Conservation (phyloP, 2,113 vertebrate species). For the Pycnonotus jocosus region DNA sequence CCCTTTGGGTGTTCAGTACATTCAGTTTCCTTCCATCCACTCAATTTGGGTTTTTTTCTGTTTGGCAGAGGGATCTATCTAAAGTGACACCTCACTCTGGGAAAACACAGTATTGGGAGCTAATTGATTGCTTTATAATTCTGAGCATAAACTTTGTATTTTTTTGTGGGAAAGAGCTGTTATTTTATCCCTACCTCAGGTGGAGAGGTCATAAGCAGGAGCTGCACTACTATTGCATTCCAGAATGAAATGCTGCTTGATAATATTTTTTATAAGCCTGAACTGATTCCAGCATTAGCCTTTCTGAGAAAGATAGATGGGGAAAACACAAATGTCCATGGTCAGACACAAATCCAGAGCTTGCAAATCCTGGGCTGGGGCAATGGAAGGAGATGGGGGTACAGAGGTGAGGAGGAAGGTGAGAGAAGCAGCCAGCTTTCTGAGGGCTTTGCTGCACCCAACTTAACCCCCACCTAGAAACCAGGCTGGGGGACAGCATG, state of each 20-base stretch:
- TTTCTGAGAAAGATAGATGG: neutral
- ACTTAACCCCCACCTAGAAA: neutral
- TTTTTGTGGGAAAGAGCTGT: neutral
- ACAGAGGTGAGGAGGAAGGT: neutral
- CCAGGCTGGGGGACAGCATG: fast-evolving
- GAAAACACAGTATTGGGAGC: neutral
- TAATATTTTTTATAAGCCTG: neutral
- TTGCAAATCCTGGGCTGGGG: neutral
- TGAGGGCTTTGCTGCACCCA: neutral
- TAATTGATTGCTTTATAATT: neutral
- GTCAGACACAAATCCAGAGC: neutral
- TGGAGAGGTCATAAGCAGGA: neutral
- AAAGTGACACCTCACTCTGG: neutral
- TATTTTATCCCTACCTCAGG: neutral
- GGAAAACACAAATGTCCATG: neutral
- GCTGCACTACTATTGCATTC: neutral
- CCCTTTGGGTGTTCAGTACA: neutral
- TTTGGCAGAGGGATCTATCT: neutral
- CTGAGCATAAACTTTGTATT: neutral
- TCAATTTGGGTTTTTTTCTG: neutral
- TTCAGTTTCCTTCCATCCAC: neutral
- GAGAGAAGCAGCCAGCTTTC: neutral
- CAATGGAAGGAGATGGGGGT: neutral
- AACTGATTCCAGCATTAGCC: neutral
- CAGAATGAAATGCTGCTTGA: neutral